These are phyloP conservation scores for Drosophila aldrichi DNA, from an alignment of 2,888 invertebrate species.

Conservation along the genomic window DNA sequence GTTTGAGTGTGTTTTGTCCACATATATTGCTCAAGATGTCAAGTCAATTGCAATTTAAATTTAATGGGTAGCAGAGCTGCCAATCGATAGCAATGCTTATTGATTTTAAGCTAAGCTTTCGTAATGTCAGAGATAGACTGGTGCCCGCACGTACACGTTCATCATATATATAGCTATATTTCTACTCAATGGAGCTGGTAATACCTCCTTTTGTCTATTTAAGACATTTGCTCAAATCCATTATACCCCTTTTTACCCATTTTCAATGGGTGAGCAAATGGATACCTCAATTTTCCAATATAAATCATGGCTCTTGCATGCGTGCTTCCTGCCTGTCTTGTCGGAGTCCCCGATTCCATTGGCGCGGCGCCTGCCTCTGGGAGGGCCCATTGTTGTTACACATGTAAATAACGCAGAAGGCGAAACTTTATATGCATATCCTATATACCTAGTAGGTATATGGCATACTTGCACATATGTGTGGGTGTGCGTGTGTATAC, in stretches of 20 bases:
- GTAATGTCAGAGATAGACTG: not conserved
- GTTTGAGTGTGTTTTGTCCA: no score
- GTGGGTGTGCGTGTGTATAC: not conserved
- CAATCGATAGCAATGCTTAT: constrained; percentile 1
- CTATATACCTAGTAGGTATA: constrained; percentile 19
- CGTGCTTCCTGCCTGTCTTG: constrained; percentile 65
- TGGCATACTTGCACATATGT: constrained; percentile 4
- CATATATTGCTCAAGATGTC: not conserved
- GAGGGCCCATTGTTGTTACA: constrained; percentile 34
- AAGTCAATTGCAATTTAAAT: not conserved
- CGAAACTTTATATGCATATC: constrained; percentile 27
- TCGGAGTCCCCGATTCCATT: constrained; percentile 36
- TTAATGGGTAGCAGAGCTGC: not conserved
- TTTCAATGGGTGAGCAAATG: constrained; percentile 21
- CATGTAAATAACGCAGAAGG: constrained; percentile 67
- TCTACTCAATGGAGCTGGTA: not conserved
- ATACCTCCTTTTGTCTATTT: not conserved
- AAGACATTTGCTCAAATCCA: constrained; percentile 8
- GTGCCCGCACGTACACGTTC: not conserved
- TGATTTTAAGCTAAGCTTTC: not conserved
- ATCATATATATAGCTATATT: not conserved
- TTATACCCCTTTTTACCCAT: constrained; percentile 5
- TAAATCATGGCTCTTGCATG: constrained; percentile 67
- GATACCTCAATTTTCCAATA: constrained; percentile 67
- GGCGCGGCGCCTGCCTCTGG: constrained; percentile 7